phyloP scores from a whole-genome alignment of 1,140 invertebrate species.

The Drosophila repletoides region DNA sequence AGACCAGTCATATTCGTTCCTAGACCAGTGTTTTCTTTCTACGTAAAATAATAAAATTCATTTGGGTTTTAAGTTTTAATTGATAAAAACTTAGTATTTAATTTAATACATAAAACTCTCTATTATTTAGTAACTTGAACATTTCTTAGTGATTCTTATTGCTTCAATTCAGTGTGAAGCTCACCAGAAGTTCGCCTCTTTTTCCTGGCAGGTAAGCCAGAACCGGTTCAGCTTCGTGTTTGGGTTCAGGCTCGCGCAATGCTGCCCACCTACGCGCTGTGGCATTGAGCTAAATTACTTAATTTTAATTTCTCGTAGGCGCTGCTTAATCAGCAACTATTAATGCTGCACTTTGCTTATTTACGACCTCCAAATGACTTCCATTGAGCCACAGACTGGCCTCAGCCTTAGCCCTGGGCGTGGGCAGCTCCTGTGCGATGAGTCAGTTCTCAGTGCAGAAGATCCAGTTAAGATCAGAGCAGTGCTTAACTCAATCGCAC shows the following conservation, averaged over 20 bases:
- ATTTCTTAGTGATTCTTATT: no score
- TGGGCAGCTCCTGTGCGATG: slow-evolving; percentile 32
- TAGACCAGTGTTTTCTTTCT: no score
- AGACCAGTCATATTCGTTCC: no score
- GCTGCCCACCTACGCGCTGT: background rate
- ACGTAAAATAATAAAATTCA: no score
- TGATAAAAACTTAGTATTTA: no score
- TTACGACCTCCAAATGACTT: slow-evolving; percentile 68
- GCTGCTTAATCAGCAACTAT: slow-evolving; percentile 73
- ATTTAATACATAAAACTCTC: no score
- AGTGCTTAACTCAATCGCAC: no score
- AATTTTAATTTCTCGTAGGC: slow-evolving; percentile 71
- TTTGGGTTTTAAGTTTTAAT: no score
- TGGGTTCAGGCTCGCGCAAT: background rate
- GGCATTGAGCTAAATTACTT: slow-evolving; percentile 56
- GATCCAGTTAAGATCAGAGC: background rate
- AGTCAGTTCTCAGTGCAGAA: background rate
- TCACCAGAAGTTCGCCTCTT: no score
- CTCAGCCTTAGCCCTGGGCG: background rate
- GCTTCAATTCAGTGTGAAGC: no score
- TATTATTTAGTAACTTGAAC: no score
- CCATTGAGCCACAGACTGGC: slow-evolving; percentile 45
- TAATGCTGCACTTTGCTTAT: slow-evolving; percentile 69
- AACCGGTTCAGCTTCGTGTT: background rate
- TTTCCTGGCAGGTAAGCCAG: no score